These are phyloP conservation scores for Trematocara stigmaticum DNA, from an alignment of 2,113 vertebrate genomes.

Conservation along the genomic window DNA sequence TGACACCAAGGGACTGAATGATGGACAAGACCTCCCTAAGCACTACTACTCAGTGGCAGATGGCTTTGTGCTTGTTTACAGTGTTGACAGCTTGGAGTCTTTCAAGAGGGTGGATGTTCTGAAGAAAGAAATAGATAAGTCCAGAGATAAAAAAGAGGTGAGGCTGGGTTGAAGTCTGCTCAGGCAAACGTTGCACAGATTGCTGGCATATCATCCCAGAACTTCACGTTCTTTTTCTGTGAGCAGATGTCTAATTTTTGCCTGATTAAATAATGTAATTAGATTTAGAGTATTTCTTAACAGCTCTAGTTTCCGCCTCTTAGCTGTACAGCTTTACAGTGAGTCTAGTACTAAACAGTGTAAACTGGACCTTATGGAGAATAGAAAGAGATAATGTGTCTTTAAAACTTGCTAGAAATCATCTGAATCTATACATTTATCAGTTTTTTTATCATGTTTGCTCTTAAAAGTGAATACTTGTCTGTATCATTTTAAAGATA, in stretches of 20 bases:
- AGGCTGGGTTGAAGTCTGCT: not conserved
- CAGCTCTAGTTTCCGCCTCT: not conserved
- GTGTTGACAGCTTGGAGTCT: constrained; percentile 86
- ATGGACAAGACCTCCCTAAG: constrained; percentile 83
- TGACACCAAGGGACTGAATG: constrained; percentile 85
- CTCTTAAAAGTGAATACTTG: not conserved
- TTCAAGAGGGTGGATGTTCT: constrained; percentile 85
- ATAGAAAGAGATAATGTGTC: not conserved
- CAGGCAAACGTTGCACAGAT: not conserved
- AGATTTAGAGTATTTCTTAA: not conserved
- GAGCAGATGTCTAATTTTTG: not conserved
- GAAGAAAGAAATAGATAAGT: constrained; percentile 90
- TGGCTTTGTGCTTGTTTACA: constrained; percentile 88
- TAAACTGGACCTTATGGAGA: not conserved
- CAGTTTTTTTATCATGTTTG: not conserved
- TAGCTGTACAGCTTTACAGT: not conserved
- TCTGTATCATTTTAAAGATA: not conserved
- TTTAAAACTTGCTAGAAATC: not conserved
- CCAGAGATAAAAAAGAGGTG: constrained; percentile 94
- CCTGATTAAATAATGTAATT: not conserved
- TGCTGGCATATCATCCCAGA: not conserved
- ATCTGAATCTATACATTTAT: not conserved
- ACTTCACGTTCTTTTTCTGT: not conserved
- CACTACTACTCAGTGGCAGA: constrained; percentile 90
- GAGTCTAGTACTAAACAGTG: not conserved